These are phyloP conservation scores for Coranthus polyacanthus DNA, from an alignment of 2,797 vertebrate genomes.

Conservation along the genomic window DNA sequence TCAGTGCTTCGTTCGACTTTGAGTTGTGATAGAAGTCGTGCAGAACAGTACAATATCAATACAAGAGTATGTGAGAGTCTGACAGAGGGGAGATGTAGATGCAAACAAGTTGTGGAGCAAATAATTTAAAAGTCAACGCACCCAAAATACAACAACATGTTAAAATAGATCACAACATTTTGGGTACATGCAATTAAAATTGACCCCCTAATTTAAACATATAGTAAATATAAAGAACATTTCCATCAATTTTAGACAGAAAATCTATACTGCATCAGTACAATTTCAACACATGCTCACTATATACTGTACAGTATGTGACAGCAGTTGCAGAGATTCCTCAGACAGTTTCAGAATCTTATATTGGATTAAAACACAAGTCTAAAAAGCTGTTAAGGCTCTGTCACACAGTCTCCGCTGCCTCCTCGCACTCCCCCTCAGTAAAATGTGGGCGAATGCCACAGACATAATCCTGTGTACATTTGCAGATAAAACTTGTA, in stretches of 20 bases:
- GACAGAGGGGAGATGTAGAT: slow-evolving; percentile 6
- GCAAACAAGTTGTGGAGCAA: slow-evolving; percentile 1
- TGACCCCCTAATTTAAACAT: neutral
- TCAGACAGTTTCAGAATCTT: slow-evolving; percentile 4
- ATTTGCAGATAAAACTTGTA: slow-evolving; percentile 80
- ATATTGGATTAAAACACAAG: slow-evolving; percentile 30
- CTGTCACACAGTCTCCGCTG: slow-evolving; percentile 31
- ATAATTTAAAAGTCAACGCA: neutral
- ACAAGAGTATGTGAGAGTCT: slow-evolving; percentile 24
- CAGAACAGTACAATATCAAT: slow-evolving; percentile 30
- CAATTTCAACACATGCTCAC: neutral
- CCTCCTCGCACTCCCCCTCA: slow-evolving; percentile 40
- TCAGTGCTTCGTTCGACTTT: slow-evolving; percentile 67
- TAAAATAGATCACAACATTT: neutral
- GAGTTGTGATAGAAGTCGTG: slow-evolving; percentile 49
- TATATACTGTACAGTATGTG: no score
- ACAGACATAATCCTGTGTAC: slow-evolving; percentile 77
- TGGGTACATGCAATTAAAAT: neutral
- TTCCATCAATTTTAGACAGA: neutral
- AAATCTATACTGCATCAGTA: neutral
- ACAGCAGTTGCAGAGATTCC: neutral
- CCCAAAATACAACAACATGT: neutral
- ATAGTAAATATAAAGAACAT: neutral
- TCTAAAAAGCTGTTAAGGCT: slow-evolving; percentile 39
- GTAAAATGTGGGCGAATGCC: slow-evolving; percentile 67